phyloP scores from a whole-genome alignment of 2,888 invertebrate genomes.

The Tinea semifulvella region DNA sequence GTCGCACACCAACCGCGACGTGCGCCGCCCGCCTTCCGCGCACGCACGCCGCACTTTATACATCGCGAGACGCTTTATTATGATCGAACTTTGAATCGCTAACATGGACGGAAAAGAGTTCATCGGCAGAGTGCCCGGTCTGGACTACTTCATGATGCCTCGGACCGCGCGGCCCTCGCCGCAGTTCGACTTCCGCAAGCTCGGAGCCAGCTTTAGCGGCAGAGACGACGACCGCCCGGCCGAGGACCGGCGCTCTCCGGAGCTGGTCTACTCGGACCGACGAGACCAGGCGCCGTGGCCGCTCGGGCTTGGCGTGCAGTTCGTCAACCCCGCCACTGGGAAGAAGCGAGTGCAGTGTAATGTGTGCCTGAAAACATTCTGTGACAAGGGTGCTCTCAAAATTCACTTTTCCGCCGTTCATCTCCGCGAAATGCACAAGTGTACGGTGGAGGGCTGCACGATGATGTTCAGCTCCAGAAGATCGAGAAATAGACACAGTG shows the following conservation, averaged over 20 bases:
- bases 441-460: constrained; percentile 96
- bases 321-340: constrained; percentile 89
- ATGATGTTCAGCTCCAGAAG: constrained; percentile 98
- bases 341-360: constrained; percentile 98
- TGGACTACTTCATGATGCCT: constrained; percentile 65
- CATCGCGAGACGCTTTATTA: constrained; percentile 28
- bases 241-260: constrained; percentile 45
- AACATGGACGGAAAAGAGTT: constrained; percentile 58
- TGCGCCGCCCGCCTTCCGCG: constrained; percentile 48
- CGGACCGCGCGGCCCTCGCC: constrained; percentile 84
- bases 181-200: constrained; percentile 86
- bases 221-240: constrained; percentile 51
- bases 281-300: constrained; percentile 75
- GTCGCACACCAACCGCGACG: constrained; percentile 68
- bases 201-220: constrained; percentile 71
- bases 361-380: constrained; percentile 97
- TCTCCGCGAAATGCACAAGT: constrained; percentile 97
- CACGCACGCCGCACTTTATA: constrained; percentile 18
- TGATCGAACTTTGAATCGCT: constrained; percentile 42
- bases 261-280: constrained; percentile 37
- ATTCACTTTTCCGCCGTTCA: constrained; percentile 99
- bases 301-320: constrained; percentile 83
- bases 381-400: constrained; percentile 98
- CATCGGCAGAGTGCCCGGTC: constrained; percentile 51
- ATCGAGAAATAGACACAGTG: constrained; percentile 94